Conservation (phyloP, 2,888 invertebrate species). For the Lypha dubia region DNA sequence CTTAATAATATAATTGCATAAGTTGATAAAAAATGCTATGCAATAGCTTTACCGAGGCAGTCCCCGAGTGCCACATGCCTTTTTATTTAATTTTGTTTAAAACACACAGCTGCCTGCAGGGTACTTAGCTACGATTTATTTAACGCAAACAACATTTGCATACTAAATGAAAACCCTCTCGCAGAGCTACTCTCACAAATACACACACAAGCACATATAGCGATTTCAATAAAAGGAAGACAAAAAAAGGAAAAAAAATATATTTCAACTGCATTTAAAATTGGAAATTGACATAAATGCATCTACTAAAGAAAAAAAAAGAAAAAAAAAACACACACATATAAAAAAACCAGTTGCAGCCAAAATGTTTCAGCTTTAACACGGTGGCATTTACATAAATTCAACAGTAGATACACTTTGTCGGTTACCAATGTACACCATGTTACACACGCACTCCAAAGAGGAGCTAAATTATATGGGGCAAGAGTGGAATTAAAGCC, state of each 20-base stretch:
- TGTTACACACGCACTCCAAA: constrained; percentile 16
- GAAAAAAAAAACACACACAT: background rate
- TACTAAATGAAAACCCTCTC: constrained; percentile 24
- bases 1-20: no score
- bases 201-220: background rate
- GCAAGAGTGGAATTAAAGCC: background rate
- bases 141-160: constrained; percentile 28
- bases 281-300: constrained; percentile 63
- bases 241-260: background rate
- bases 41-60: no score
- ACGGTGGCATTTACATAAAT: constrained; percentile 33
- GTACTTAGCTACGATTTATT: background rate
- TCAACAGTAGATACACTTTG: constrained; percentile 29
- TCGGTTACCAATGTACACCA: constrained; percentile 13
- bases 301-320: no score
- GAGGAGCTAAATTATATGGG: constrained; percentile 5
- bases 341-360: constrained; percentile 18
- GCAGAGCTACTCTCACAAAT: background rate
- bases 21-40: no score
- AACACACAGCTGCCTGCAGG: background rate
- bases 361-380: constrained; percentile 29
- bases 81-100: no score
- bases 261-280: constrained; percentile 53
- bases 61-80: no score
- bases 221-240: constrained; percentile 14